Evolutionary conservation across 2,797 vertebrate genomes (phyloP), one percentile per base, ranked within the genome.

Genomic region (Bucorvus abyssinicus): DNA sequence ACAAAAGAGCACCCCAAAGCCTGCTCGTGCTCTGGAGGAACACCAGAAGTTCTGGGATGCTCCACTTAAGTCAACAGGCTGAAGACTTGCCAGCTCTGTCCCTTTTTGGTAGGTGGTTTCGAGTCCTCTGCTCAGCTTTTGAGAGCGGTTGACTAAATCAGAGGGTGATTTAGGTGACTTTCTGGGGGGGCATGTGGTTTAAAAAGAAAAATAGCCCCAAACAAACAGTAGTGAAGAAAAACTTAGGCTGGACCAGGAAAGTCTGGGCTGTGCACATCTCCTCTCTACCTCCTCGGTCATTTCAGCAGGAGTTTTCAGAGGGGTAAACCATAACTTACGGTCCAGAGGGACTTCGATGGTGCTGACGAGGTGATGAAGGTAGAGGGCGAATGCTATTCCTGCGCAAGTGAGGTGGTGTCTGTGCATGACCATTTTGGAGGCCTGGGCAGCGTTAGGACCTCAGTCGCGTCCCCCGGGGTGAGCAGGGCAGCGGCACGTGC

Each of bases 261-360:
- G 13, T 23, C 38, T 20, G 52, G 32, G 59, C 42, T 9, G 0
- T 4, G 26, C 27, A 60, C 45, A 20, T 2, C 61, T 50, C 50
- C n/a, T 1, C 20, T 68, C 73, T 47, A 24, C 30, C 80, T 53
- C 53, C 36, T 32, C 23, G 1, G 40, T 38, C 10, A 3, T 3
- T 14, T 6, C 30, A 36, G 26, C 0, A 0, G 61, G 63, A 40
- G 32, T 3, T 30, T 63, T 67, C 14, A 14, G 26, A 22, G 85
- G 52, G 26, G 3, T 3, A 24, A 87, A 19, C 23, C 29, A 17
- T 8, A 53, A 99, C 99, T 99, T 97, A 99, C 99, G 97, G 57
- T 99, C 98, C 96, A 98, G 97, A 53, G 99, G 99, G 80, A 99
- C 99, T 91, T 99, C 98, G 4, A 99, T 99, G 94, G 98, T 45